Base-by-base conservation (phyloP, 2,888 invertebrate species). In the Eupithecia vulgata region DNA sequence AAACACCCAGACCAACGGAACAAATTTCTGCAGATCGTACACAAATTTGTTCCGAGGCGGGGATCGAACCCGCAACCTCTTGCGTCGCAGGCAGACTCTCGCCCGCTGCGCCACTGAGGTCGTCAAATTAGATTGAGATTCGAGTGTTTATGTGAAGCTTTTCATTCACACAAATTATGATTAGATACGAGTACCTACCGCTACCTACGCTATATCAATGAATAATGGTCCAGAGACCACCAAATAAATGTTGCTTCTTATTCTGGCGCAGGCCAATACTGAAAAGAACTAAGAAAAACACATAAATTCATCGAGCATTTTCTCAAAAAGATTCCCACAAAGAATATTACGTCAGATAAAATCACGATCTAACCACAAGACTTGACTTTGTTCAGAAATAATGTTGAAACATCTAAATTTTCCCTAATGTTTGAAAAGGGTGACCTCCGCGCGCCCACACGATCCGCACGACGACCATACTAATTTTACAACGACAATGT, bases 391-490 rank as follows among this genome's bases (percentile, higher is more conserved):
- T 57, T 25, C 40, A 21, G 8, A 21, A 64, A 5, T 34, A 62
- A n/a, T 7, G 10, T n/a, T 30, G 30, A 30, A 7, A n/a, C 35
- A 37, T 64, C 48, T 34, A 61, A 67, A 62, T 71, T 25, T 71
- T 67, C 67, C 72, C 64, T 70, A 71, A 57, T 57, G 57, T 57
- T 57, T 57, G 57, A n/a, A 64, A 59, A 64, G 12, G 66, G 37
- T 62, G 72, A 67, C 74, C 73, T 70, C 73, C 72, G 57, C 70
- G 48, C 68, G 30, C 68, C 62, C 76, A 69, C 68, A 66, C 72
- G 59, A 57, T 67, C 70, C 76, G 72, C 72, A 48, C 72, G 64
- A 71, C 70, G 73, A 75, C 75, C 74, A 68, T 70, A 68, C 77
- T 74, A 77, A 76, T 78, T 68, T 74, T 75, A 77, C 71, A 37